A percentile compares a stretch with the other conserved stretches of the same genome.
phyloP scores from a whole-genome alignment of 2,797 vertebrate genomes.

The Sciurus vulgaris region DNA sequence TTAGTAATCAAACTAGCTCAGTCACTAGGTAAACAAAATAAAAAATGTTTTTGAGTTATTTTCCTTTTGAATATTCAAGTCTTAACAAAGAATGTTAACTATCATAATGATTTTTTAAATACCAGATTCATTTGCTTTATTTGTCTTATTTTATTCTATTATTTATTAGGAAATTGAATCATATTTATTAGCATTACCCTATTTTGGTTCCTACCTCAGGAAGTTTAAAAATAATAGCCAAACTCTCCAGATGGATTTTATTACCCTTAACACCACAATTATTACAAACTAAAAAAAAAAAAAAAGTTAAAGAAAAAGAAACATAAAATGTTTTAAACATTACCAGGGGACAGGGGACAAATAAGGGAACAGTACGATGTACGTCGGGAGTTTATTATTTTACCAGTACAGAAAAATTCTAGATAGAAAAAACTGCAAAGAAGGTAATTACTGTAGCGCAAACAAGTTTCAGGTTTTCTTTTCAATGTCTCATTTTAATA shows the following conservation, averaged over 20 bases:
- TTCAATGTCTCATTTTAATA: not conserved
- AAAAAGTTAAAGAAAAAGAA: not conserved
- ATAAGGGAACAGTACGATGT: not conserved
- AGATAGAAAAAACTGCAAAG: conserved; percentile 32
- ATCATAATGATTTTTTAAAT: conserved; percentile 26
- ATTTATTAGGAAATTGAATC: conserved; percentile 36
- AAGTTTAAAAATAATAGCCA: conserved; percentile 58
- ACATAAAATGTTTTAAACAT: not conserved
- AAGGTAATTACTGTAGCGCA: conserved; percentile 55
- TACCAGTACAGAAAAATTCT: conserved; percentile 19
- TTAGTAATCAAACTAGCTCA: not conserved
- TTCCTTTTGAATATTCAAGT: conserved; percentile 31
- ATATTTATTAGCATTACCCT: conserved; percentile 55
- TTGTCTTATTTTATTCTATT: conserved; percentile 36
- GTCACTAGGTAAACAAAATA: conserved; percentile 48
- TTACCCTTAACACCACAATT: conserved; percentile 53
- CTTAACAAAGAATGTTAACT: conserved; percentile 53
- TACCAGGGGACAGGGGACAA: not conserved
- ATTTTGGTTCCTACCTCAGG: conserved; percentile 3
- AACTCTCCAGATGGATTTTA: conserved; percentile 29
- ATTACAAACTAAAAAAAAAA: conserved; percentile 20
- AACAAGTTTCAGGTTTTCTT: conserved; percentile 54
- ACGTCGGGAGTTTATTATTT: conserved; percentile 3
- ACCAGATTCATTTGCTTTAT: conserved; percentile 7
- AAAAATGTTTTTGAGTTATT: conserved; percentile 10